phyloP scores from a whole-genome alignment of 2,888 invertebrate genomes.

The Vanessa cardui region DNA sequence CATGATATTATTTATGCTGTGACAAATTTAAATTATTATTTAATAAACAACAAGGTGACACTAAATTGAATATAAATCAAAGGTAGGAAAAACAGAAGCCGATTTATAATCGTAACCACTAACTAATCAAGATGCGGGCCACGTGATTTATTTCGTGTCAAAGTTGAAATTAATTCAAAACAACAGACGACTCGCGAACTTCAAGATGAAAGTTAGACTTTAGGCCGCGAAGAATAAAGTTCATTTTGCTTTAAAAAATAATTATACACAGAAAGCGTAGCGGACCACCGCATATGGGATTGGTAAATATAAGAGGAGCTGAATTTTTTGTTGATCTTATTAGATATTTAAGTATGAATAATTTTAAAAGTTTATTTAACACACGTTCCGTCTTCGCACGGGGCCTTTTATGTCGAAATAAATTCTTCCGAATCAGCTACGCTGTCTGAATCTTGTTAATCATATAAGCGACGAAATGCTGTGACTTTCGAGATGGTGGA shows the following conservation, averaged over 20 bases:
- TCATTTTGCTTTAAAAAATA: neutral
- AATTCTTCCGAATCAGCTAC: no score
- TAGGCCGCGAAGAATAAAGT: neutral
- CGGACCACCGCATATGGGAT: constrained; percentile 7
- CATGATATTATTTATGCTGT: neutral
- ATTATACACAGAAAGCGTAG: neutral
- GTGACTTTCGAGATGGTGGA: no score
- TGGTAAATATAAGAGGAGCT: constrained; percentile 5
- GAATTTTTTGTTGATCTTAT: neutral
- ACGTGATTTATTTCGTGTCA: constrained; percentile 72
- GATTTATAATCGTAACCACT: constrained; percentile 57
- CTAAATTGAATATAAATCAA: constrained; percentile 38
- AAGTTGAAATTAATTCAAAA: constrained; percentile 77
- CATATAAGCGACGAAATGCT: no score
- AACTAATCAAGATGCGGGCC: constrained; percentile 69
- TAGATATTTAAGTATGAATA: neutral
- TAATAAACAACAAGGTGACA: constrained; percentile 29
- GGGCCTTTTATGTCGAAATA: no score
- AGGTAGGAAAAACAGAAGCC: constrained; percentile 45
- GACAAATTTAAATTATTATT: constrained; percentile 17
- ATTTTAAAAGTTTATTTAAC: neutral
- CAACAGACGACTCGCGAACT: constrained; percentile 41
- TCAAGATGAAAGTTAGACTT: neutral
- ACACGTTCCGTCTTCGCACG: no score
- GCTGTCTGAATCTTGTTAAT: no score